A percentile compares a stretch with the other conserved stretches of the same genome.
Evolutionary conservation across 2,888 invertebrate genomes (phyloP).

Genomic region (Patella pellucida): DNA sequence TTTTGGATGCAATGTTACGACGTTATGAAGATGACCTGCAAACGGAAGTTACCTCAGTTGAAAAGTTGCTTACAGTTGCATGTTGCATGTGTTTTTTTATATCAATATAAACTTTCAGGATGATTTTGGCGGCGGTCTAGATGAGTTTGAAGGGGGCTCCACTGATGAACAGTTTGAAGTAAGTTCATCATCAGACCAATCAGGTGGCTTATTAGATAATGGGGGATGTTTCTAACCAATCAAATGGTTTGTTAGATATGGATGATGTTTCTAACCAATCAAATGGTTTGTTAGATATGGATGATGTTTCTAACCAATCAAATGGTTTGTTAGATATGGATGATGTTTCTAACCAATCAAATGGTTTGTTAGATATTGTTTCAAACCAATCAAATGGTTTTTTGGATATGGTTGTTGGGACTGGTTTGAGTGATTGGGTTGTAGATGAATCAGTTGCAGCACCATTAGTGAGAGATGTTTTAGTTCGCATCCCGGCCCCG

Average conservation of each 20-base stretch:
- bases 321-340: constrained; percentile 18
- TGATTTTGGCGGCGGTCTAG: constrained; percentile 13
- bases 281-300: constrained; percentile 18
- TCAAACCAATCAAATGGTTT: constrained; percentile 4
- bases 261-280: not conserved
- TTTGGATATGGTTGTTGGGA: constrained; percentile 13
- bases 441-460: not conserved
- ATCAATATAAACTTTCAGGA: constrained; percentile 12
- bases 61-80: not conserved
- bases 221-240: not conserved
- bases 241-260: constrained; percentile 15
- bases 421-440: not conserved
- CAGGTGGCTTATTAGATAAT: constrained; percentile 20
- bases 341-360: not conserved
- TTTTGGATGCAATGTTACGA: too few relatives aligned
- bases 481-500: too few relatives aligned
- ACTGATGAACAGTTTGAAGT: not conserved
- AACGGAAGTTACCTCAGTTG: too few relatives aligned
- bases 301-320: constrained; percentile 13
- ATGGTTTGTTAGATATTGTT: constrained; percentile 15
- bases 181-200: constrained; percentile 16
- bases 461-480: constrained; percentile 13
- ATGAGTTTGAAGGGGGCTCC: constrained; percentile 2
- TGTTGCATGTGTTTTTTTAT: not conserved
- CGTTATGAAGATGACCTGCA: too few relatives aligned